A percentile compares a stretch with the other conserved stretches of the same genome.
Evolutionary conservation across 2,113 vertebrate species (phyloP).

Genomic region (Halcyon senegalensis): DNA sequence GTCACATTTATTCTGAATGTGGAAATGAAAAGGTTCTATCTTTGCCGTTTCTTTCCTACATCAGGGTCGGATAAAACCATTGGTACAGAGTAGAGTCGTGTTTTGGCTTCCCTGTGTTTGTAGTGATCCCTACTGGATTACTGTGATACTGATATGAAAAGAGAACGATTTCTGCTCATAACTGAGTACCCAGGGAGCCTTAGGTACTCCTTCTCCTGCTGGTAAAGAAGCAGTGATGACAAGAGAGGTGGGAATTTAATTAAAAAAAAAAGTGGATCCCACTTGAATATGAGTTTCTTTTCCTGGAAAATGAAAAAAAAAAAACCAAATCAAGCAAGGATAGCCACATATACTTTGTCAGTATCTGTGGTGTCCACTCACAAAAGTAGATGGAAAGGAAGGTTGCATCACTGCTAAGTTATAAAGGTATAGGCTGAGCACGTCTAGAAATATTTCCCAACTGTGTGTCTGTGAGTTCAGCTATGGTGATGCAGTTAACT

Average conservation of each 20-base stretch:
- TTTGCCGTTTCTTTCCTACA: background rate
- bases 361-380: background rate
- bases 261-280: background rate
- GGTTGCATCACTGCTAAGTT: background rate
- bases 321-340: background rate
- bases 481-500: background rate
- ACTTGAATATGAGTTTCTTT: background rate
- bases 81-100: background rate
- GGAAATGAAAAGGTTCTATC: background rate
- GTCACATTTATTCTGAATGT: background rate
- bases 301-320: background rate
- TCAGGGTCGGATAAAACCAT: background rate
- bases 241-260: background rate
- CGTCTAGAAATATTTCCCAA: background rate
- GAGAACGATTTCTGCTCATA: background rate
- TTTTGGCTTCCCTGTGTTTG: background rate
- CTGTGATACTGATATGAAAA: background rate
- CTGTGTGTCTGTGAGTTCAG: background rate
- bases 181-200: background rate
- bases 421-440: background rate
- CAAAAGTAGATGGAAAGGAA: background rate
- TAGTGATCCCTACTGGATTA: conserved; percentile 20
- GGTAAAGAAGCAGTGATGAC: background rate
- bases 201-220: background rate
- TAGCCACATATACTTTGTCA: background rate